Base-by-base conservation (phyloP, 2,113 vertebrate species). In the Ancistrus triradiatus region DNA sequence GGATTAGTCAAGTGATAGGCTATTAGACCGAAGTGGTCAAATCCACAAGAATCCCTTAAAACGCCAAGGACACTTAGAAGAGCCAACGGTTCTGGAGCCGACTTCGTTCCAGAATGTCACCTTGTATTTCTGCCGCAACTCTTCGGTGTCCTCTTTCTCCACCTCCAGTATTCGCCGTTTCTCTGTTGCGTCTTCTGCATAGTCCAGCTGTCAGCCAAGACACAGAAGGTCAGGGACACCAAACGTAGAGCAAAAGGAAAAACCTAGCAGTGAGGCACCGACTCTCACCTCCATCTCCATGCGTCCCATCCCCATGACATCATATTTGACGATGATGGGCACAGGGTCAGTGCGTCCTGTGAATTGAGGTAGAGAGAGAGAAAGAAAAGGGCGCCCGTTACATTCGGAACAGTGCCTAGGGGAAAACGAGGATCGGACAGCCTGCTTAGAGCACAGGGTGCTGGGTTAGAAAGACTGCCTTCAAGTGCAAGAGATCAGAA, bases 401-500 rank as follows among this genome's bases (percentile, higher is more conserved):
- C 48, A 56, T 22, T 65, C 15, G 7, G 31, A 42, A 15, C 27
- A 7, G 5, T 10, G 25, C 35, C 6, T 11, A 11, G 44, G 14
- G 37, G n/a, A 18, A 67, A 67, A 55, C 65, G 57, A 48, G 50
- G 67, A 76, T 56, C 71, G 85, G 83, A 83, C 83, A 84, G 85
- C 81, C 90, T 75, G 62, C 78, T 88, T 84, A 89, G 84, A 83
- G 85, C 87, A 94, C 89, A 95, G 87, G 91, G 92, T 91, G 91
- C 91, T 93, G 93, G 94, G 95, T 97, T 97, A 97, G 93, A 97
- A 88, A 93, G 90, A 92, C 95, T 95, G 94, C 91, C 94, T 98
- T 96, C 90, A 90, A 95, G 93, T 96, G 96, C 95, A 98, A 88
- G 92, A 98, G 93, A 96, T 93, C 94, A 97, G 93, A 98, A 95